Evolutionary conservation across 2,113 vertebrate genomes (phyloP).

Genomic region (Aspiorhynchus laticeps): DNA sequence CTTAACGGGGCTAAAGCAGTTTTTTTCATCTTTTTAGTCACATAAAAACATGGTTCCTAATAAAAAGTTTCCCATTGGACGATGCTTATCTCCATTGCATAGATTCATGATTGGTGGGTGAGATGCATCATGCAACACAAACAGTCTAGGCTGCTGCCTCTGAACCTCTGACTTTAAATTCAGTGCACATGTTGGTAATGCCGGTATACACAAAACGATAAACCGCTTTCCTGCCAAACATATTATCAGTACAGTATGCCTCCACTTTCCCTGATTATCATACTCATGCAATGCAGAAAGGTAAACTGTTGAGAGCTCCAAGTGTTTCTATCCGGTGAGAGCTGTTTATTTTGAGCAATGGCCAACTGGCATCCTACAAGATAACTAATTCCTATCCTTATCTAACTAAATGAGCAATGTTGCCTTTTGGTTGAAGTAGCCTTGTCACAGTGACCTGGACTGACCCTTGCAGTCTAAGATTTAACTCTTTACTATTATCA

Average conservation of each 20-base stretch:
- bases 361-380: constrained; percentile 45
- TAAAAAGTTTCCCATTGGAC: constrained; percentile 4
- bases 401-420: constrained; percentile 41
- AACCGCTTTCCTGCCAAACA: constrained; percentile 40
- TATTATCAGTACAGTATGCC: constrained; percentile 61
- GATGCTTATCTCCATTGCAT: background rate
- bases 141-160: background rate
- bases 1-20: background rate
- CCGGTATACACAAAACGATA: constrained; percentile 24
- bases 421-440: constrained; percentile 7
- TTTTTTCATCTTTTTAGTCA: constrained; percentile 7
- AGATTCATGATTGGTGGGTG: background rate
- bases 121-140: constrained; percentile 15
- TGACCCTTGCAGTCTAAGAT: background rate
- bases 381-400: constrained; percentile 60
- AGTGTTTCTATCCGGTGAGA: constrained; percentile 44
- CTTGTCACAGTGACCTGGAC: constrained; percentile 17
- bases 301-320: constrained; percentile 49
- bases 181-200: constrained; percentile 32
- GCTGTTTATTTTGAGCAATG: constrained; percentile 48
- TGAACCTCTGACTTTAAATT: constrained; percentile 33
- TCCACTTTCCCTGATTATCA: constrained; percentile 38
- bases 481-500: constrained; percentile 24
- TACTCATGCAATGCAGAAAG: constrained; percentile 54
- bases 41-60: no score